Evolutionary conservation across 2,888 invertebrate species (phyloP), one percentile per base, ranked within the genome.

Genomic region (Frankliniella intonsa): DNA sequence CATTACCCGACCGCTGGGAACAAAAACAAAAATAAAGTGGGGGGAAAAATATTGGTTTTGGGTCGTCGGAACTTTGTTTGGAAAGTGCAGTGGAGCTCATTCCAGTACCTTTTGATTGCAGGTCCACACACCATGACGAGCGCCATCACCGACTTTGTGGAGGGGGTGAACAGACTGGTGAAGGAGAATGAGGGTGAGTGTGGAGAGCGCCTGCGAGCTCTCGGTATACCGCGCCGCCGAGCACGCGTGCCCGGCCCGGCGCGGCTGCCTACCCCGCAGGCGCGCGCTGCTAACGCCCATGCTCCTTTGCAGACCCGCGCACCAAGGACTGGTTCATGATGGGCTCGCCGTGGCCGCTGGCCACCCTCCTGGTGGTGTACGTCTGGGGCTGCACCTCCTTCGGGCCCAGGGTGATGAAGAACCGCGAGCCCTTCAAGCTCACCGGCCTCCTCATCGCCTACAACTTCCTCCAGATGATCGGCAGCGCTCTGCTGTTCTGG

Each of bases 401-500:
- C 38, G 83, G 83, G 22, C 83, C 83, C 51, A 22, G 83, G 80
- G 19, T 83, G 50, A 83, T 83, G 83, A 81, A 81, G 17, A 69
- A 84, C 76, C 81, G 83, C 50, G 81, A 83, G 76, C 83, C 83
- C 14, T 83, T 81, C 65, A 82, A 83, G 50, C 83, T 83, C 8
- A 82, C 50, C 50, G 50, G 81, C 49, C 62, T 84, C 38, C 69
- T 83, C 38, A 50, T 81, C 17, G 69, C 80, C 51, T 83, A 83
- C 81, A 83, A 83, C 80, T 76, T 83, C 19, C 12, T 83, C 19
- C 82, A 83, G 79, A 82, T 83, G n/a, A 55, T 87, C 12, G 85
- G 89, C 81, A 89, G 88, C 38, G 86, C 87, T 8, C 89, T 87
- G 83, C 87, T 88, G 82, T 89, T 89, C 85, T 85, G 87, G 82